Conservation (phyloP, 2,888 invertebrate genomes). For the Meloe dianella region DNA sequence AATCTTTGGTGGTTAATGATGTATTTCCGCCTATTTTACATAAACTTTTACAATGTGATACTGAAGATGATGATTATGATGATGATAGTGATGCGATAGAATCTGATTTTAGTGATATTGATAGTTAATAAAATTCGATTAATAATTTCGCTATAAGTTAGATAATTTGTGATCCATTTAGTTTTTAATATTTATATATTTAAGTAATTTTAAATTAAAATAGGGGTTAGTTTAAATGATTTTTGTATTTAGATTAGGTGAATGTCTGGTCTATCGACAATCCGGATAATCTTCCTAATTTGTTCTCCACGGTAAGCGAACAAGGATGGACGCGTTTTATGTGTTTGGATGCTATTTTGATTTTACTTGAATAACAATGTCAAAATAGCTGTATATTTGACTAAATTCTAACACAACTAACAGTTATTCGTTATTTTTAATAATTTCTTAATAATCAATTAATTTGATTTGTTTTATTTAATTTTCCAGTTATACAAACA, state of each 20-base stretch:
- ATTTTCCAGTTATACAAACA: slow-evolving; percentile 85
- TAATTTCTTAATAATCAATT: background rate
- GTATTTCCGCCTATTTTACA: slow-evolving; percentile 76
- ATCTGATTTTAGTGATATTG: slow-evolving; percentile 32
- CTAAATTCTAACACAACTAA: background rate
- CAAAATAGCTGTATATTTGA: background rate
- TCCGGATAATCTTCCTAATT: background rate
- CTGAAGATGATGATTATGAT: slow-evolving; percentile 35
- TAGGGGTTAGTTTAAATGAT: background rate
- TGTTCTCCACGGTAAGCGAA: slow-evolving; percentile 3
- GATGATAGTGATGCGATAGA: slow-evolving; percentile 33
- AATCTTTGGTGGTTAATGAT: slow-evolving; percentile 91
- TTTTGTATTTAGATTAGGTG: background rate
- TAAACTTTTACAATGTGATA: slow-evolving; percentile 49
- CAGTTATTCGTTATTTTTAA: background rate
- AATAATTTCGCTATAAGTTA: background rate
- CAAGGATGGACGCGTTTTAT: background rate
- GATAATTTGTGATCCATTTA: background rate
- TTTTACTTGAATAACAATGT: background rate
- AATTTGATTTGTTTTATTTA: slow-evolving; percentile 35
- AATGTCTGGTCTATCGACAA: background rate
- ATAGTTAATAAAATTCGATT: slow-evolving; percentile 21
- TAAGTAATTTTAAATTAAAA: background rate
- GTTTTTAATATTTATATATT: background rate
- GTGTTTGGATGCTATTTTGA: background rate